Conservation (phyloP, 2,888 invertebrate species). For the Nemapogon koenigi region DNA sequence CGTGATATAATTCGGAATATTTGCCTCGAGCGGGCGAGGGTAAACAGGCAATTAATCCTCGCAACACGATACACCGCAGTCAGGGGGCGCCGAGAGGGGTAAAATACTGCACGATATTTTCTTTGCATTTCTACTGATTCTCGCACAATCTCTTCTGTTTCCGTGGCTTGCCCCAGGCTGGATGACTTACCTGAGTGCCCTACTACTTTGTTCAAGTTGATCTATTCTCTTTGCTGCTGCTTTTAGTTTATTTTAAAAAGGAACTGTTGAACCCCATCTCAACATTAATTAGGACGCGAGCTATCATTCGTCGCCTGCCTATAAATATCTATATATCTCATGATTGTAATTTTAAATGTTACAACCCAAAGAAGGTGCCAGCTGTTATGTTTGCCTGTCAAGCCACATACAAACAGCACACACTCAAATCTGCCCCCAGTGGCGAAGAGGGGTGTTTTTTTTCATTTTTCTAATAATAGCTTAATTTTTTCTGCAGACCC, state of each 20-base stretch:
- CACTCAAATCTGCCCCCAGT: constrained; percentile 4
- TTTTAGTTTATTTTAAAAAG: too few species aligned
- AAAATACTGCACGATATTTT: constrained; percentile 56
- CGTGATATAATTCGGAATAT: constrained; percentile 46
- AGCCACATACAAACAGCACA: constrained; percentile 10
- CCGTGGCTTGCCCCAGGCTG: too few species aligned
- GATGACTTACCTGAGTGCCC: too few species aligned
- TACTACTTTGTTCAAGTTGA: too few species aligned
- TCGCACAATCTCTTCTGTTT: constrained; percentile 39
- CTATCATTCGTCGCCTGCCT: constrained; percentile 2
- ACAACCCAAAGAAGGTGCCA: too few species aligned
- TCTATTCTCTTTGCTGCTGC: too few species aligned
- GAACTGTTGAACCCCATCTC: too few species aligned
- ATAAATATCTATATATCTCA: too few species aligned
- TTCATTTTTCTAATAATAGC: constrained; percentile 19
- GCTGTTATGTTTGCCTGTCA: background rate
- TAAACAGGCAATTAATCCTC: constrained; percentile 58
- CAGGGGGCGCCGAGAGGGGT: constrained; percentile 12
- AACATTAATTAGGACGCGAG: too few species aligned
- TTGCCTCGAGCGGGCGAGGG: constrained; percentile 37
- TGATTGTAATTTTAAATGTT: too few species aligned
- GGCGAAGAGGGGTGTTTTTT: constrained; percentile 8
- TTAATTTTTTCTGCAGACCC: constrained; percentile 21
- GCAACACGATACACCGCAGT: constrained; percentile 43
- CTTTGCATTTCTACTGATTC: constrained; percentile 57